Base-by-base conservation (phyloP, 2,113 vertebrate species). In the Actinemys pallida region DNA sequence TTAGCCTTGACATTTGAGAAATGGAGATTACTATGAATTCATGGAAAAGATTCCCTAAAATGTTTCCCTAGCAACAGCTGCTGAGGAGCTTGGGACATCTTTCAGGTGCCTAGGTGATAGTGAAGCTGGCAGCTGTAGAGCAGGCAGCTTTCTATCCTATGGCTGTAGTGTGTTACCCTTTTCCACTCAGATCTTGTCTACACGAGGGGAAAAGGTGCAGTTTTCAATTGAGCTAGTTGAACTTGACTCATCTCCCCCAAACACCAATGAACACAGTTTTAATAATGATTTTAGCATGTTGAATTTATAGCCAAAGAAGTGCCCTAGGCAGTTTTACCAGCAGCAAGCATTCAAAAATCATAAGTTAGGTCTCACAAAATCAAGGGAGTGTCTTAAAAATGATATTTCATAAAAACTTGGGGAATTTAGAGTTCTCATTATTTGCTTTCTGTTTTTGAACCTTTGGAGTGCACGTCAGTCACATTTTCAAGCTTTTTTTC, bases 1-100 rank as follows among this genome's bases (percentile, higher is more conserved):
- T 98, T 98, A 98, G 97, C 95, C 97, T 98, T 98, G 97, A 98
- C 97, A 97, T 98, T 97, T 98, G 97, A 98, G 96, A 98, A 98
- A 98, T 98, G 96, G 96, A 98, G 97, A 98, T 98, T 98, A 98
- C 97, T 98, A 98, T 97, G 95, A 98, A 98, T 98, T 97, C 97
- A 97, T 97, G 97, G 96, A 97, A 98, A 97, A 98, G 97, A 93
- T 96, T 98, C 92, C 96, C 97, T 98, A 98, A 98, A 98, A 98
- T 98, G 97, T 98, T 98, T 98, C 97, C 97, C 93, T 98, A 98
- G 97, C 97, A 98, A 98, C 97, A 97, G 97, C 97, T 96, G 94
- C 96, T 95, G 96, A 95, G 95, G 92, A 97, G 96, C 91, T 95
- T 96, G 84, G 94, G 96, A 95, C 95, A 97, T 96, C 91, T 97